Evolutionary conservation across 53 echinoderm and acorn worm species (phyloP).

Genomic region (Echinarachnius parma): DNA sequence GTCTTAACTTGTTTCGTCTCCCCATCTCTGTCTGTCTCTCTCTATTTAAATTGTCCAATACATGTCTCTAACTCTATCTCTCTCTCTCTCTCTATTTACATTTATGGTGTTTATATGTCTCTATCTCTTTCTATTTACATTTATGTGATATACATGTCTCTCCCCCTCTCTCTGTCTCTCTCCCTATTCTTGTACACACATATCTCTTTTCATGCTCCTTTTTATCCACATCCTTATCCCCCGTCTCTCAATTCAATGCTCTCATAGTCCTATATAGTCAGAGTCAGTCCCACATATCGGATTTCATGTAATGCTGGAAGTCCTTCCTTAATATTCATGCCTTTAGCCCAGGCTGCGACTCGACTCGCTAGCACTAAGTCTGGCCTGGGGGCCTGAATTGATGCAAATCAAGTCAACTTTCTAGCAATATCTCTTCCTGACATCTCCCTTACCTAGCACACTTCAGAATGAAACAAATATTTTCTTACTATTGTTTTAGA

Average conservation of each 20-base stretch:
- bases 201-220: constrained; percentile 21
- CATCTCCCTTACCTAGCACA: constrained; percentile 18
- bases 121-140: no score
- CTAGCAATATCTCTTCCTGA: constrained; percentile 45
- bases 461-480: not conserved
- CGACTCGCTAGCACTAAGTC: constrained; percentile 29
- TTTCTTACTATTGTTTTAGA: not conserved
- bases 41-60: no score
- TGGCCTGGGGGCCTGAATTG: constrained; percentile 11
- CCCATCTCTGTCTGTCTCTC: no score
- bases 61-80: no score
- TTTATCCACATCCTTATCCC: no score
- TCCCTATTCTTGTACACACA: not conserved
- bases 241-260: no score
- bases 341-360: constrained; percentile 22
- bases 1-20: no score
- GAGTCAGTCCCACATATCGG: constrained; percentile 45
- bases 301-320: constrained; percentile 45
- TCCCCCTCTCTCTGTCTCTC: not conserved
- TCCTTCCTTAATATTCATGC: constrained; percentile 39
- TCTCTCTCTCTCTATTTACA: no score
- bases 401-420: constrained; percentile 49
- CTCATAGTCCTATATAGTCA: no score
- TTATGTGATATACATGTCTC: not conserved
- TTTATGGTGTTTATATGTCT: no score